These are phyloP conservation scores for Coendou prehensilis DNA, from an alignment of 2,797 vertebrate genomes.

Conservation along the genomic window DNA sequence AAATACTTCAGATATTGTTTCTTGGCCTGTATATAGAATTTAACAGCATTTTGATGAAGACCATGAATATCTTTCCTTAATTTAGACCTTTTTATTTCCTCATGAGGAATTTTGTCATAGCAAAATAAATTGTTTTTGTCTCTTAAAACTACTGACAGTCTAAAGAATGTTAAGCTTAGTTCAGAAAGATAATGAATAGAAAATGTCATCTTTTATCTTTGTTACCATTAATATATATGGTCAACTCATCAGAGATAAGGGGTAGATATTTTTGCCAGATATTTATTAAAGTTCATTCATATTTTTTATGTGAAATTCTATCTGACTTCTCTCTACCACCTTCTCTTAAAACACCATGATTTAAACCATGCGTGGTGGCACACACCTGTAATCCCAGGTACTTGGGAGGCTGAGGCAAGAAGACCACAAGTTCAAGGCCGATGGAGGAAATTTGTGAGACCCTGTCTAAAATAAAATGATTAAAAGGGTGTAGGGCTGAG, in stretches of 20 bases:
- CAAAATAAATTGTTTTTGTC: conserved; percentile 76
- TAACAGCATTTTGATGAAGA: conserved; percentile 54
- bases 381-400: background rate
- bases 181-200: conserved; percentile 75
- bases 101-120: conserved; percentile 67
- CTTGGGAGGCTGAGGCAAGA: background rate
- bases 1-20: background rate
- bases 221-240: conserved; percentile 77
- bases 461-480: background rate
- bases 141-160: conserved; percentile 79
- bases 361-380: background rate
- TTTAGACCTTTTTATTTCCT: background rate
- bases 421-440: background rate
- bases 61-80: background rate
- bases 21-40: background rate
- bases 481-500: background rate
- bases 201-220: conserved; percentile 76
- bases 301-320: conserved; percentile 74
- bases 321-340: background rate
- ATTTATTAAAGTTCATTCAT: conserved; percentile 73
- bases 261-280: conserved; percentile 85
- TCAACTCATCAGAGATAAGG: conserved; percentile 82
- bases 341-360: conserved; percentile 59
- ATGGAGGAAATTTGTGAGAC: background rate
- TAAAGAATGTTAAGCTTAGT: conserved; percentile 83